Evolutionary conservation across 2,888 invertebrate genomes (phyloP).

Genomic region (Acrobasis suavella): DNA sequence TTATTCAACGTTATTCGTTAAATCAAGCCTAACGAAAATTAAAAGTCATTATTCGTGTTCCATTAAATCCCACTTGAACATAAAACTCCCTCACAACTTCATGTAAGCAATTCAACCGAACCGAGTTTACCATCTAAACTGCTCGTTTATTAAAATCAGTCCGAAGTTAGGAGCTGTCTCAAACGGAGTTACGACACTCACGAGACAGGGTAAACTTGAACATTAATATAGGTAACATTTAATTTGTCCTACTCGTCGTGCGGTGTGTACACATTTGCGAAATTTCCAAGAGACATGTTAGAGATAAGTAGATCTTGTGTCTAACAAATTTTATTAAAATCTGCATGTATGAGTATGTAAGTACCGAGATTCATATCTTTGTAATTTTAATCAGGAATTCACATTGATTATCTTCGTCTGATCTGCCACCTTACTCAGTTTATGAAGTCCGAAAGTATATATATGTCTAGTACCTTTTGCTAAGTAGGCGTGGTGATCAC

Average conservation of each 20-base stretch:
- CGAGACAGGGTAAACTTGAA: constrained; percentile 37
- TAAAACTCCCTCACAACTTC: background rate
- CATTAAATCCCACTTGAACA: background rate
- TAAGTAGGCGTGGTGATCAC: too few relatives aligned
- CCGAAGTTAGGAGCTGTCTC: constrained; percentile 35
- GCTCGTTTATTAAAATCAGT: constrained; percentile 45
- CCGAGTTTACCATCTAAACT: constrained; percentile 31
- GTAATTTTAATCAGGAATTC: too few relatives aligned
- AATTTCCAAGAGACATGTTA: constrained; percentile 20
- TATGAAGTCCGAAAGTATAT: too few relatives aligned
- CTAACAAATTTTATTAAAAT: background rate
- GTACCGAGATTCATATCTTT: too few relatives aligned
- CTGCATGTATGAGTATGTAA: too few relatives aligned
- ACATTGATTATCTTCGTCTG: too few relatives aligned
- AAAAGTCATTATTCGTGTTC: too few relatives aligned
- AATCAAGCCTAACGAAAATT: too few relatives aligned
- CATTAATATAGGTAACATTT: constrained; percentile 33
- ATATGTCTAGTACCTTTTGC: too few relatives aligned
- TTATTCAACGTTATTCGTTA: too few relatives aligned
- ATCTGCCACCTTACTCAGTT: too few relatives aligned
- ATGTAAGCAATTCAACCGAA: background rate
- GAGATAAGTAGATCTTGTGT: background rate
- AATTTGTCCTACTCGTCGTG: too few relatives aligned
- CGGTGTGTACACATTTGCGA: constrained; percentile 26
- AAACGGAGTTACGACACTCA: constrained; percentile 33